Percentiles rank a stretch among this genome's conserved stretches.
Evolutionary conservation across 37 sponge, comb jelly and placozoan genomes (phyloP).

Genomic region (Chondrilla cf. caribensis): DNA sequence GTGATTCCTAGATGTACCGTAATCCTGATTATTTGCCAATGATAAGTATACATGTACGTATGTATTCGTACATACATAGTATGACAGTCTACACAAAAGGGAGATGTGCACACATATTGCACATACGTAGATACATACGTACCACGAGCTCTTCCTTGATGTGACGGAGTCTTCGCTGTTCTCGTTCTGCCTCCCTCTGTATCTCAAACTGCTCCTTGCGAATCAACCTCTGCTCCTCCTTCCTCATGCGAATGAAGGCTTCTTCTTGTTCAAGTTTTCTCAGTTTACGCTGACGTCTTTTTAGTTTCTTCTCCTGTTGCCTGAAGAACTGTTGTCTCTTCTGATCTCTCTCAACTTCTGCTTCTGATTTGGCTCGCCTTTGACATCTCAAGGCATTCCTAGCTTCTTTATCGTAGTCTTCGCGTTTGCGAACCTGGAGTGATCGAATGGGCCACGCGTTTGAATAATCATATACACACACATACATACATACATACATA

Average conservation of each 20-base stretch:
- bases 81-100: no score
- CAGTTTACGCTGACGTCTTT: not conserved
- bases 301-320: constrained; percentile 29
- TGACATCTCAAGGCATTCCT: not conserved
- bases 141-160: not conserved
- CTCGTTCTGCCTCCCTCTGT: constrained; percentile 3
- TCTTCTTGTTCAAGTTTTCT: not conserved
- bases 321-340: constrained; percentile 26
- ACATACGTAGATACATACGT: no score
- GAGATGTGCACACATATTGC: no score
- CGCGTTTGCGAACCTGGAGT: no score
- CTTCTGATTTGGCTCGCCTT: not conserved
- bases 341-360: not conserved
- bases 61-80: not conserved
- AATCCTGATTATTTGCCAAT: not conserved
- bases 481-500: not conserved
- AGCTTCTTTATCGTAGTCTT: not conserved
- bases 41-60: not conserved
- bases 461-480: no score
- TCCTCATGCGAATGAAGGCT: not conserved
- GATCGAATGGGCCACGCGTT: no score
- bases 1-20: no score
- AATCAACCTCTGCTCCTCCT: not conserved
- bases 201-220: constrained; percentile 24
- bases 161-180: not conserved